Percentiles rank a stretch among this genome's conserved stretches.
These are phyloP conservation scores for Lasioglossum oenotherae DNA, from an alignment of 2,888 invertebrate species.

Conservation along the genomic window DNA sequence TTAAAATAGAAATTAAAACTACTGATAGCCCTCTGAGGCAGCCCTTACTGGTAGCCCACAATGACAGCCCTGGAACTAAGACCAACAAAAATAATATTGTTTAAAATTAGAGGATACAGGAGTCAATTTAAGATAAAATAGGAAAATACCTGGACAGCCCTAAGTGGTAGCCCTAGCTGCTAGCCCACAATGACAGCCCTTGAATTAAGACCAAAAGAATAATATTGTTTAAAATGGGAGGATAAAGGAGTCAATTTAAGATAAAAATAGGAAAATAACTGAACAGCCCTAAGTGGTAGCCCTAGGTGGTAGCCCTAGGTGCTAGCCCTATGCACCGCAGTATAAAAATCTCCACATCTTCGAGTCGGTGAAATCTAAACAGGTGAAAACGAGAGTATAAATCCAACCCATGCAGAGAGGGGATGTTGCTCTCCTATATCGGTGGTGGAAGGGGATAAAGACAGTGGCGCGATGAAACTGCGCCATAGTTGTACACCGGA, in stretches of 20 bases:
- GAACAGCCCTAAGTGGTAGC: too few relatives aligned
- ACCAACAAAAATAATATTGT: too few relatives aligned
- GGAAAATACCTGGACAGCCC: too few relatives aligned
- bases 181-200: not conserved
- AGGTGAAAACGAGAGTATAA: not conserved
- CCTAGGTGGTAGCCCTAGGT: not conserved
- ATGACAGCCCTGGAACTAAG: too few relatives aligned
- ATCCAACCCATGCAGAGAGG: not conserved
- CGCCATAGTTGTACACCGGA: slow-evolving; percentile 37
- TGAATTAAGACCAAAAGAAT: too few relatives aligned
- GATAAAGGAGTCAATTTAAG: too few relatives aligned
- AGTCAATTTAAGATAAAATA: too few relatives aligned
- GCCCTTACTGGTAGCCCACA: too few relatives aligned
- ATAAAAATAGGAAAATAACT: too few relatives aligned
- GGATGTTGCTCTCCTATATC: not conserved
- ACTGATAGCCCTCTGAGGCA: not conserved
- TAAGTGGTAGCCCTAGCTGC: too few relatives aligned
- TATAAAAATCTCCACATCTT: not conserved
- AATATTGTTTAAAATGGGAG: too few relatives aligned
- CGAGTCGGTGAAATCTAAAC: not conserved
- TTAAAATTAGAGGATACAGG: too few relatives aligned
- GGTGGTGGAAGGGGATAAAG: not conserved
- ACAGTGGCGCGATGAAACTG: slow-evolving; percentile 31
- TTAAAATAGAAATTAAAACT: not conserved
- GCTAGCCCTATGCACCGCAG: not conserved